Evolutionary conservation across 2,113 vertebrate species (phyloP), one percentile per base, ranked within the genome.

Genomic region (Myotis yumanensis): DNA sequence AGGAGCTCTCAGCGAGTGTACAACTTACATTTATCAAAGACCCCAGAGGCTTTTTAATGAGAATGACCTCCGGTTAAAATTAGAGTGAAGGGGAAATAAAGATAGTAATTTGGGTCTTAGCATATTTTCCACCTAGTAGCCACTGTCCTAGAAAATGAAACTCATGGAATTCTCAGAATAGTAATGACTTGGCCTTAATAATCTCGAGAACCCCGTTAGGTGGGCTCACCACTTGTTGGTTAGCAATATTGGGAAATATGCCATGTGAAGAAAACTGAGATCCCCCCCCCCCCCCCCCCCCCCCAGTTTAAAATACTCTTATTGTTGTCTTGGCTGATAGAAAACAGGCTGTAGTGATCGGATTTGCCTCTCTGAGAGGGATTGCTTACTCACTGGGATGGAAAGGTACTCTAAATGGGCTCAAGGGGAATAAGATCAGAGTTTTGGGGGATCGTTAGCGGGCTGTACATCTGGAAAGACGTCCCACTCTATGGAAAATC

Each of bases 1-100:
- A 89, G 88, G 95, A 93, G 77, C 96, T 94, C 97, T 97, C 93
- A 95, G 90, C n/a, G 52, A 96, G 88, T 86, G 59, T 88, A 93
- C 96, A 93, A 71, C 83, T 71, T 96, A 82, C 43, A 89, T 93
- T 95, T 94, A 88, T 90, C 95, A 90, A 90, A 88, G 96, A 95
- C 77, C 90, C 88, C 77, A 93, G 96, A 95, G 95, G 79, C 86
- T 91, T 95, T 97, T 96, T 97, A 97, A 96, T 97, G 95, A 97
- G 97, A 96, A 93, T 96, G 92, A 97, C 92, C 95, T 95, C 83
- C 89, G 88, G 86, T 95, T 96, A 91, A 93, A 94, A 96, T 91
- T 87, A 90, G 52, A 97, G 95, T 92, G 37, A 91, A 93, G 62
- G 90, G 72, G 88, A 97, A 95, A 88, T 95, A 92, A 95, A 96